Conservation (phyloP, 2,797 vertebrate species). For the Muscicapa striata region DNA sequence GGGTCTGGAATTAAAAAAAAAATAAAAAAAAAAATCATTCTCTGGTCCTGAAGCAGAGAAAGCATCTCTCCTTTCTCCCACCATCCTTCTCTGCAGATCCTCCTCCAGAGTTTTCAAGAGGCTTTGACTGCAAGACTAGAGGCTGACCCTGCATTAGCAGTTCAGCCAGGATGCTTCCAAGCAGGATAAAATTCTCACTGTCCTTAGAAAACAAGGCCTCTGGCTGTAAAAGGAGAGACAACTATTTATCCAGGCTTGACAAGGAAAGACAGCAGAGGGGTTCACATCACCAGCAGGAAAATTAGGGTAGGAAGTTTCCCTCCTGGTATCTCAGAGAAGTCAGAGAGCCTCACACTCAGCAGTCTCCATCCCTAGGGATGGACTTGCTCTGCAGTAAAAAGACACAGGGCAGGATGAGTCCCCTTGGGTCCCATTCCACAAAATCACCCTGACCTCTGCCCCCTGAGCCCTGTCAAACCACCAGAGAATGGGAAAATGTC, state of each 20-base stretch:
- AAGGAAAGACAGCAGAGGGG: background rate
- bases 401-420: background rate
- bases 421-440: background rate
- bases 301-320: background rate
- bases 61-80: background rate
- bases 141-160: background rate
- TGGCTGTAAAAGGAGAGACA: background rate
- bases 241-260: background rate
- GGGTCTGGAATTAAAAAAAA: background rate
- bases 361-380: background rate
- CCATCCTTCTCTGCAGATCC: background rate
- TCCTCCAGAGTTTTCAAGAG: background rate
- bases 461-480: background rate
- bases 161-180: background rate
- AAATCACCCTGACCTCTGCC: constrained; percentile 2
- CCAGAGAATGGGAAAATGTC: background rate
- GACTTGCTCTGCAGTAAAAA: background rate
- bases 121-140: background rate
- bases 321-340: background rate
- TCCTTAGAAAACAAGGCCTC: background rate
- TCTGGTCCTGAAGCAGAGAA: background rate
- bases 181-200: background rate
- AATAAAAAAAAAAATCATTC: background rate
- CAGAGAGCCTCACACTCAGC: background rate
- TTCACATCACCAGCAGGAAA: background rate